Evolutionary conservation across 2,888 invertebrate species (phyloP).

Genomic region (Conomelus anceps): DNA sequence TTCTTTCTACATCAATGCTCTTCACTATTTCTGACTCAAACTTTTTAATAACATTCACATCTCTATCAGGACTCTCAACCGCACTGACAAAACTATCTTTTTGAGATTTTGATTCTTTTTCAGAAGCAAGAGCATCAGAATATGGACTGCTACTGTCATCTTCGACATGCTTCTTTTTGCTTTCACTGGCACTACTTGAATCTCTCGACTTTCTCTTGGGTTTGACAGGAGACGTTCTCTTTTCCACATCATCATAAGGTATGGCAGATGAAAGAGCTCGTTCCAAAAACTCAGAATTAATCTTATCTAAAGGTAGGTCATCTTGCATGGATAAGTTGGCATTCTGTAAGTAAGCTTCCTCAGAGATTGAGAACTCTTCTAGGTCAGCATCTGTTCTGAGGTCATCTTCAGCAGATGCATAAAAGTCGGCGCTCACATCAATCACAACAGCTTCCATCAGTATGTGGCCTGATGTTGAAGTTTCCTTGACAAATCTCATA

Average conservation of each 20-base stretch:
- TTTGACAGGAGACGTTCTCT: slow-evolving; percentile 44
- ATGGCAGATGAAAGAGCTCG: slow-evolving; percentile 36
- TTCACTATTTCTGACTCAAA: neutral
- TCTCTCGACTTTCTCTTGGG: slow-evolving; percentile 44
- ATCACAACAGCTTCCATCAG: slow-evolving; percentile 88
- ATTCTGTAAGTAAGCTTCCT: slow-evolving; percentile 58
- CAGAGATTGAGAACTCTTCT: slow-evolving; percentile 76
- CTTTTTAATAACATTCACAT: neutral
- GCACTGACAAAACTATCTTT: slow-evolving; percentile 24
- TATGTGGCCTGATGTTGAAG: slow-evolving; percentile 78
- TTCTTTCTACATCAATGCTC: neutral
- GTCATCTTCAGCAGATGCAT: slow-evolving; percentile 66
- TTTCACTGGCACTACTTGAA: slow-evolving; percentile 30
- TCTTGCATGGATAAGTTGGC: slow-evolving; percentile 42
- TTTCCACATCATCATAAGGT: slow-evolving; percentile 2
- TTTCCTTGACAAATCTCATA: slow-evolving; percentile 79
- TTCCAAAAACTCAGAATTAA: slow-evolving; percentile 44
- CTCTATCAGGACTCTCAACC: neutral
- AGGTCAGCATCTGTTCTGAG: slow-evolving; percentile 78
- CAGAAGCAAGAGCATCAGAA: slow-evolving; percentile 25
- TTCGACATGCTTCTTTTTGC: slow-evolving; percentile 31
- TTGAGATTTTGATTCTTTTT: slow-evolving; percentile 21
- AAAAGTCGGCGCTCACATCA: slow-evolving; percentile 80
- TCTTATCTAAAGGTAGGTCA: slow-evolving; percentile 45
- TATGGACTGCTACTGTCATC: slow-evolving; percentile 37